Evolutionary conservation across 2,888 invertebrate species (phyloP), one percentile per base, ranked within the genome.

Genomic region (Microplitis manilae): DNA sequence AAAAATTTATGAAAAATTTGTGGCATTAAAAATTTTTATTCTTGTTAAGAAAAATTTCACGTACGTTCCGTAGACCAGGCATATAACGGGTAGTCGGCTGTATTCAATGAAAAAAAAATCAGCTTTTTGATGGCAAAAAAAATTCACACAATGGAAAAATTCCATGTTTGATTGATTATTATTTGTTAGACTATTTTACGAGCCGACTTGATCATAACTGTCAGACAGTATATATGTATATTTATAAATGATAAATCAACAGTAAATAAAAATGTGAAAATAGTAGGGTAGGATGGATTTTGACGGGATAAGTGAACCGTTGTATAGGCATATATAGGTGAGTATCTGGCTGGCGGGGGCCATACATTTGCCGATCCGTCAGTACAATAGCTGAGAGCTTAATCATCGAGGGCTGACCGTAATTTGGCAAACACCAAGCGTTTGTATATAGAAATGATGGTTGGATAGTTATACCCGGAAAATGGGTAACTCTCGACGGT

Each of bases 321-420:
- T 30, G 50, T 6, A 30, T 60, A 0, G 20, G 1, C 30, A 59
- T 9, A 60, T 68, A 30, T 15, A 67, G 13, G 59, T 40, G 20
- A 13, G 13, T 50, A 50, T 50, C 50, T 13, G 50, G 9, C 13
- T 41, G 30, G 30, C 30, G 30, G 30, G 30, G 30, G 30, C 4
- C 30, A 30, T 20, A 30, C 50, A 9, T 68, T 1, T 68, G 60
- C 20, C 75, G 20, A 68, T 60, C 73, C 78, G 76, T 75, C 71
- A 39, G 68, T 76, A 70, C 78, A 80, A 78, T 73, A 77, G 77
- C 78, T 75, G 30, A 20, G 68, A 75, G 76, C 75, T 81, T 81
- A 81, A 82, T 83, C 82, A 82, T 79, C 77, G 78, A 77, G 73
- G 79, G 77, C 81, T 74, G 80, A 79, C 78, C 79, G 81, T 82